Base-by-base conservation (phyloP, 2,888 invertebrate genomes). In the Mythimna impura region DNA sequence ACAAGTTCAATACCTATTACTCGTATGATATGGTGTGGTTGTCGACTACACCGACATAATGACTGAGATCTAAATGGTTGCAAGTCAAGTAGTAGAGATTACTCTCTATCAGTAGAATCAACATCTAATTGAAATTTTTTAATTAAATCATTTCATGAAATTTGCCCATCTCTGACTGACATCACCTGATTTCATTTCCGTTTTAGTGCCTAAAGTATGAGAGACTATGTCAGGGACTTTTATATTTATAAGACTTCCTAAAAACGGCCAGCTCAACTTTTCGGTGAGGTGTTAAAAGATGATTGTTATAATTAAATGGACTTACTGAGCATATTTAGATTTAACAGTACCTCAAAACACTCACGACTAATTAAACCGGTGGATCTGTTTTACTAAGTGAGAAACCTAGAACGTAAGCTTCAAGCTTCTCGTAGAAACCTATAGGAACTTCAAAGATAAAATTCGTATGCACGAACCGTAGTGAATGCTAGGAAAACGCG, bases 391-490 rank as follows among this genome's bases (percentile, higher is more conserved):
- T 22, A 61, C 40, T 22, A 61, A 61, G 36, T 6, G 40, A 40
- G 7, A 40, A 40, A 40, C 22, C 3, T 40, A 61, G 8, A 17
- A 8, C 14, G 22, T 14, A 40, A 61, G 40, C 14, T 40, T 8
- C 14, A 61, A 22, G 61, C 7, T 61, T 22, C 17, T 62, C 62
- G 22, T n/a, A 50, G 60, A 68, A 36, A 50, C 17, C 25, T 8
- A 7, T 12, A 43, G 25, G 0, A 30, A 25, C 55, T 47, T 55
- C 25, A 63, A 73, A 73, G 74, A 12, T 9, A 61, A 61, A 71
- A 61, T 73, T n/a, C 17, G 22, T 25, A 62, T 64, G 61, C 55
- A 80, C n/a, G 50, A 40, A 47, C 14, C 52, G 58, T 75, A 17
- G 12, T 12, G 25, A n/a, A 36, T 67, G 25, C 17, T 9, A 25